Percentiles rank a stretch among this genome's conserved stretches.
Conservation (phyloP, 2,888 invertebrate genomes). For the Ceramica pisi region DNA sequence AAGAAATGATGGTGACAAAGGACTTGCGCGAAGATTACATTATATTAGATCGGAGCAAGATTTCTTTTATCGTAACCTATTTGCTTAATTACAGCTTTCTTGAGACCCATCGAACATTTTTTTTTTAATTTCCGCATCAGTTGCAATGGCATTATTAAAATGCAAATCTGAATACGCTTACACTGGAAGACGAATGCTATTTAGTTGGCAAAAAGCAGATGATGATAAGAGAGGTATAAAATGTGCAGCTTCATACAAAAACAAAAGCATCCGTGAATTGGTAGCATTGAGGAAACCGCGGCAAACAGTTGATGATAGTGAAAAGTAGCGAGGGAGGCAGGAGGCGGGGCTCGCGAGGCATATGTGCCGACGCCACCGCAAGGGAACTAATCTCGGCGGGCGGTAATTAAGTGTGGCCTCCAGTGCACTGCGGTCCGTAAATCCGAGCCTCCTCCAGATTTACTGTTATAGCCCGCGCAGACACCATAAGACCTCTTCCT, state of each 20-base stretch:
- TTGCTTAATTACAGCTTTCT: slow-evolving; percentile 21
- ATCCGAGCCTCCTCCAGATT: slow-evolving; percentile 87
- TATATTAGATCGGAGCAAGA: slow-evolving; percentile 35
- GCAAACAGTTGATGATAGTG: slow-evolving; percentile 60
- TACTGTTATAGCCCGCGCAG: slow-evolving; percentile 86
- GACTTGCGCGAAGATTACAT: slow-evolving; percentile 55
- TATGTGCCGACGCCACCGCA: slow-evolving; percentile 73
- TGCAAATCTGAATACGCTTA: too few species aligned
- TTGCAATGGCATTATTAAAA: too few species aligned
- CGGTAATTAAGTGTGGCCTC: slow-evolving; percentile 85
- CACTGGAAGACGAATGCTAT: background rate
- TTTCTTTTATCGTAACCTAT: slow-evolving; percentile 13
- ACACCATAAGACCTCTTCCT: slow-evolving; percentile 75
- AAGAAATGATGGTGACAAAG: slow-evolving; percentile 62
- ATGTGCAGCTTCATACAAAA: background rate
- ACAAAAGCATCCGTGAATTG: slow-evolving; percentile 13
- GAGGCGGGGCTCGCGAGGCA: slow-evolving; percentile 64
- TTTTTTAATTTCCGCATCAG: background rate
- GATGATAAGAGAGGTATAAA: background rate
- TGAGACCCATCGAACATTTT: background rate
- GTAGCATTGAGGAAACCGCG: slow-evolving; percentile 5
- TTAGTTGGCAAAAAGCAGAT: background rate
- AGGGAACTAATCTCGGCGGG: slow-evolving; percentile 83
- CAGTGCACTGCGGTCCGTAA: slow-evolving; percentile 78
- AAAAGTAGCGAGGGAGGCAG: slow-evolving; percentile 61